Base-by-base conservation (phyloP, 2,113 vertebrate species). In the Grammomys dolichurus region DNA sequence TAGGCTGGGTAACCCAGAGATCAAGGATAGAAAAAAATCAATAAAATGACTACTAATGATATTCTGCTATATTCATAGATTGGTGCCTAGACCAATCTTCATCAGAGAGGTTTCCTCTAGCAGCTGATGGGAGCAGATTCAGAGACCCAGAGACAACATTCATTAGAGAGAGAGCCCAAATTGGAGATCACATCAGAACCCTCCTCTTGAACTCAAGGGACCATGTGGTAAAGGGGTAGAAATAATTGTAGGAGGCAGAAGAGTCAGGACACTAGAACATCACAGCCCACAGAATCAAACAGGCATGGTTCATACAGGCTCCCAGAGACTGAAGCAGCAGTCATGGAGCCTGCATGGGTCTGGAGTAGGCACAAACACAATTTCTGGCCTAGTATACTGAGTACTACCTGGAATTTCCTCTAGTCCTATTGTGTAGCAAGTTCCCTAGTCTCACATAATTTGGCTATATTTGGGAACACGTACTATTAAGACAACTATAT, bases 401-500 rank as follows among this genome's bases (percentile, higher is more conserved):
- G 6, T 5, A 2, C 2, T 10, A 82, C 5, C 2, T 48, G 16
- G 17, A 69, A 17, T 46, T 51, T 24, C 14, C 4, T 91, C 36
- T 73, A 36, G 63, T 85, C 2, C 17, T 92, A 19, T 58, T 33
- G 3, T 10, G 20, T 22, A 31, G 13, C 7, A n/a, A 63, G 76
- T 72, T 73, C 1, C n/a, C 13, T 60, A 16, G 22, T 2, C 31
- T 90, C 36, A 89, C 6, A 40, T 1, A 88, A 14, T 72, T 81
- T 36, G 87, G 46, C 3, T 70, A 1, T 10, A 77, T 81, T 22
- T 26, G 60, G 28, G 33, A 91, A 46, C n/a, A 46, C 48, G 19
- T 63, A 69, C 46, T 90, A 90, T 69, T 88, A 85, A 76, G 22
- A 76, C 4, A 93, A 77, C 67, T 95, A 43, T 72, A 72, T 17